Evolutionary conservation across 1,140 invertebrate species (phyloP), one percentile per base, ranked within the genome.

Genomic region (Hydropsyche tenuis): DNA sequence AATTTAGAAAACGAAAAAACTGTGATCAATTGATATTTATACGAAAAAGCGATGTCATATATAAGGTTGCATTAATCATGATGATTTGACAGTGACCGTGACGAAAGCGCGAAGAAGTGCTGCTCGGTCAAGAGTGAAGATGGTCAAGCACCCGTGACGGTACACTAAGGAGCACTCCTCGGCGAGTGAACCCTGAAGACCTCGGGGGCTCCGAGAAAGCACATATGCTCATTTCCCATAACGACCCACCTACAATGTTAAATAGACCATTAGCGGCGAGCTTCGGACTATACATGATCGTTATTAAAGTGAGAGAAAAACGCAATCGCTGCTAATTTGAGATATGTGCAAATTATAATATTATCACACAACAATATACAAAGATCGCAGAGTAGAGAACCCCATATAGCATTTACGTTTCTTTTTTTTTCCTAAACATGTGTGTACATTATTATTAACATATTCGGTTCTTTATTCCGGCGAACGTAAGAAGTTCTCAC

Each of bases 211-310:
- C 68, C 75, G 75, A 72, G 75, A 77, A 77, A 77, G 70, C 73
- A 72, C 69, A 66, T 79, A 83, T 86, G 84, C 78, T 85, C 84
- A 82, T 77, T 84, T 86, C 84, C 84, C 84, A 86, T 86, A 85
- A 86, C 84, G 83, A 84, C 84, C 83, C 79, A 79, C 80, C 82
- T 83, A 80, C 80, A 82, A 80, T 83, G 84, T 83, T 84, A 83
- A 84, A 81, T 81, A 82, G 64, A 27, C 46, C 30, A 68, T 65
- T 43, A 27, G 56, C 23, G 20, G 12, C 25, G 63, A 23, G 23
- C 30, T 27, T 22, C n/a, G 63, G 63, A 7, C 11, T 7, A 25
- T 60, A 3, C 3, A 48, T 6, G 45, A 48, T 12, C 3, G 45
- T 16, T n/a, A 60, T 22, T 12, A 12, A 60, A 22, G 9, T 25